These are phyloP conservation scores for Caenorhabditis virilis DNA, from an alignment of 2,888 invertebrate genomes.

Conservation along the genomic window DNA sequence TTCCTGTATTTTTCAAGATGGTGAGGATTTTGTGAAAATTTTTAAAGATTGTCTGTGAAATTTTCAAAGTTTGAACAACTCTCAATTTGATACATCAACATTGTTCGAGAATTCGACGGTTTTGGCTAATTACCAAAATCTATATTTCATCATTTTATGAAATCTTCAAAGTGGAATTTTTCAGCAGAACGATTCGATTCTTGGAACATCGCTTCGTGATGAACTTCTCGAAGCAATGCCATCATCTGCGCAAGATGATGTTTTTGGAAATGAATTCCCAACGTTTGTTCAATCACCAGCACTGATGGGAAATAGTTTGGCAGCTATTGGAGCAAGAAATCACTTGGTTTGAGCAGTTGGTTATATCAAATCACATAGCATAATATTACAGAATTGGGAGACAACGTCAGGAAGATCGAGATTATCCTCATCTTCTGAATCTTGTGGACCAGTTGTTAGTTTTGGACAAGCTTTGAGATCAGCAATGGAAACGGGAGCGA, in stretches of 20 bases:
- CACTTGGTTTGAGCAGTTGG: constrained; percentile 8
- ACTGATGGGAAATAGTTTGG: constrained; percentile 34
- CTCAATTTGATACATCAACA: too few species aligned
- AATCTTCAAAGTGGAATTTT: neutral
- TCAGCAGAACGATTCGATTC: constrained; percentile 28
- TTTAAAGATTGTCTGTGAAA: too few species aligned
- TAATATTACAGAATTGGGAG: constrained; percentile 24
- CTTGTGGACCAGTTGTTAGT: constrained; percentile 39
- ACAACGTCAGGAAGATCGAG: constrained; percentile 19
- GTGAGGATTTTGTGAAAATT: too few species aligned
- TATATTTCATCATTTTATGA: neutral
- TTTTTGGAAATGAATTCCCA: constrained; percentile 26
- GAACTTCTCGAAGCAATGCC: constrained; percentile 44
- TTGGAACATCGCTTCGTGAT: constrained; percentile 55
- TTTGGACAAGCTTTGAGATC: constrained; percentile 48
- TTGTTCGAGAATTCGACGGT: too few species aligned
- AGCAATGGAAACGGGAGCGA: constrained; percentile 32
- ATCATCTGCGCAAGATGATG: constrained; percentile 7
- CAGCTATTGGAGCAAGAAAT: constrained; percentile 29
- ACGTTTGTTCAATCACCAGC: constrained; percentile 25
- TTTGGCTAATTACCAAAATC: too few species aligned
- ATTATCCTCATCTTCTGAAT: constrained; percentile 42
- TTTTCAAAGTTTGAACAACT: too few species aligned
- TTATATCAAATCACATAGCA: neutral
- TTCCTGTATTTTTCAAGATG: too few species aligned